Evolutionary conservation across 2,113 vertebrate genomes (phyloP), one percentile per base, ranked within the genome.

Genomic region (Ictalurus punctatus): DNA sequence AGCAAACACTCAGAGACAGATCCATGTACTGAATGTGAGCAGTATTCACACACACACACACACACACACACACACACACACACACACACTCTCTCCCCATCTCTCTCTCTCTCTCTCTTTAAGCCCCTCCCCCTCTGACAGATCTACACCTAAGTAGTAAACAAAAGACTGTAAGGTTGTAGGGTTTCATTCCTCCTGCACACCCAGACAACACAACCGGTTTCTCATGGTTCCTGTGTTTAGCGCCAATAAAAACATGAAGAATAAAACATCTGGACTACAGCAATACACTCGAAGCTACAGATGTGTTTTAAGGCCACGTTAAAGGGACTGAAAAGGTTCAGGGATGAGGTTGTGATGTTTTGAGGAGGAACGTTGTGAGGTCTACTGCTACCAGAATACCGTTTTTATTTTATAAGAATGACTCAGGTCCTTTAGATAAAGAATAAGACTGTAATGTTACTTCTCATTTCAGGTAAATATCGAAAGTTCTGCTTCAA

Each of bases 1-100:
- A 92, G 89, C 65, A 81, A 54, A 81, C 14, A 54, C 82, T 87
- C 67, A 92, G 84, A 84, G 74, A 86, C 83, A 37, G 67, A 74
- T 27, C 89, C 86, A 88, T n/a, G 89, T 89, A 83, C 88, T 30
- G 84, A 90, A 90, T 19, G 84, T 86, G 73, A 89, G 86, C 89
- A 90, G 89, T 92, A 92, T 92, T 89, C 56, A 84, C 56, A 65
- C 83, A 83, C 87, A 88, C 81, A 78, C 85, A 84, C 87, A 83
- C 59, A 74, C 54, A 73, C 87, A 83, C 59, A 56, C 86, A 73
- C 67, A 40, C 88, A 61, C 81, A 78, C 85, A 84, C 87, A 83
- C 59, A 74, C 54, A 73, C 87, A 83, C 59, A 56, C 86, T 67
- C 67, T 79, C 88, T 63, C 67, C 54, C 52, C 25, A 27, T 10